Evolutionary conservation across 2,113 vertebrate genomes (phyloP), one percentile per base, ranked within the genome.

Genomic region (Hypocryptadius cinnamomeus): DNA sequence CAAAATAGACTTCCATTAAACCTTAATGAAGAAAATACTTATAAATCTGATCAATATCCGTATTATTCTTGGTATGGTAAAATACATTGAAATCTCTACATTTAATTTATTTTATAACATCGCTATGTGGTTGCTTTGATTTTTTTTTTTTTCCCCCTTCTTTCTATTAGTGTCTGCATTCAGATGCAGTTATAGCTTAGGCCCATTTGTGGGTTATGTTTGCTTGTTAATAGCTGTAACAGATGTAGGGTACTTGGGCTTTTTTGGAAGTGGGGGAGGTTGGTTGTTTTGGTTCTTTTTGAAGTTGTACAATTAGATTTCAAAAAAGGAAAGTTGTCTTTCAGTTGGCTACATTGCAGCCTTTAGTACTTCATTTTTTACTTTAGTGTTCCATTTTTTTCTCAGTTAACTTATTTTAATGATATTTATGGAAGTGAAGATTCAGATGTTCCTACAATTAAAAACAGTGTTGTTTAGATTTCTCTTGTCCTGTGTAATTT

Each of bases 221-320:
- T 74, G 8, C 8, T 66, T 78, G 14, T 81, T 13, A 33, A 22
- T 74, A 65, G 22, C 23, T 82, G 1, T 68, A 64, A 35, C 16
- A 66, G 21, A 5, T 76, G 18, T 15, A 35, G 10, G 15, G 13
- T 53, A 7, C 11, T 47, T 66, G 13, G 6, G 1, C 18, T 12
- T 31, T 31, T 54, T 20, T 22, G 4, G 10, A 3, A 2, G 8
- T 6, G 4, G 25, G 6, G 3, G 7, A 17, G 9, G 11, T 45
- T 61, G 12, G 17, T 61, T 61, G 19, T 14, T 89, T 42, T 44
- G 44, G 6, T 14, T 21, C 18, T 63, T 47, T 82, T 42, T 54
- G 23, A 7, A 82, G 22, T 4, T 23, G 21, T 64, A 30, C 15
- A n/a, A 2, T 69, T 80, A 66, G 17, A 72, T 61, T 85, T 82